These are phyloP conservation scores for Hemicrepidius hirtus DNA, from an alignment of 2,888 invertebrate species.

Conservation along the genomic window DNA sequence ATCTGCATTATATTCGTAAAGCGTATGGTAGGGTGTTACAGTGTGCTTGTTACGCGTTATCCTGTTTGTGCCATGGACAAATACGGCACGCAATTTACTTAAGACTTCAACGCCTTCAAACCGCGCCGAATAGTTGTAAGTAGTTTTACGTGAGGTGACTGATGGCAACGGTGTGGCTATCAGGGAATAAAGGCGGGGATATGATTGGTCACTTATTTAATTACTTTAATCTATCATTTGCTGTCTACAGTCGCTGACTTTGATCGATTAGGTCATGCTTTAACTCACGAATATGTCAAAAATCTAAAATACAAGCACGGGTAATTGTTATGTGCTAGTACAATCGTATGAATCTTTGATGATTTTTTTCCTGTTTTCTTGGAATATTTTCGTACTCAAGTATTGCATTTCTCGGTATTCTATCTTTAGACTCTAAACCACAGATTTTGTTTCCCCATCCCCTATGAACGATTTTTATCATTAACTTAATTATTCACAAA, in stretches of 20 bases:
- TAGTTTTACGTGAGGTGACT: conserved; percentile 58
- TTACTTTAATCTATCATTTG: conserved; percentile 71
- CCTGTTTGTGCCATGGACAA: conserved; percentile 32
- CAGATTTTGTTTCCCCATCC: no score
- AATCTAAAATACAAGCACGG: conserved; percentile 46
- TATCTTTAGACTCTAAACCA: no score
- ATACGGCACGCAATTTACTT: conserved; percentile 44
- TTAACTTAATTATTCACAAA: no score
- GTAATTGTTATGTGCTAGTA: conserved; percentile 37
- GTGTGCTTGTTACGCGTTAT: conserved; percentile 40
- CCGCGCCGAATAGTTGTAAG: conserved; percentile 32
- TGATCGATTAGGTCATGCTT: conserved; percentile 66
- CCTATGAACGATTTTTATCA: no score
- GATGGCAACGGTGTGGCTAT: conserved; percentile 66
- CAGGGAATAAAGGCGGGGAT: conserved; percentile 67
- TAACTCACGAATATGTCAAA: conserved; percentile 52
- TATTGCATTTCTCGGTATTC: no score
- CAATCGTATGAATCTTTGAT: conserved; percentile 29
- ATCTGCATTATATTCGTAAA: conserved; percentile 23
- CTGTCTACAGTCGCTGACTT: conserved; percentile 70
- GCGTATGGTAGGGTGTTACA: conserved; percentile 26
- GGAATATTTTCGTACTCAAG: not conserved
- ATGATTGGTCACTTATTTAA: conserved; percentile 73
- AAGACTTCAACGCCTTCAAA: conserved; percentile 47
- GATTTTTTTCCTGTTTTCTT: conserved; percentile 3